Percentiles rank a stretch among this genome's conserved stretches.
These are phyloP conservation scores for Synanceia verrucosa DNA, from an alignment of 2,797 vertebrate species.

Conservation along the genomic window DNA sequence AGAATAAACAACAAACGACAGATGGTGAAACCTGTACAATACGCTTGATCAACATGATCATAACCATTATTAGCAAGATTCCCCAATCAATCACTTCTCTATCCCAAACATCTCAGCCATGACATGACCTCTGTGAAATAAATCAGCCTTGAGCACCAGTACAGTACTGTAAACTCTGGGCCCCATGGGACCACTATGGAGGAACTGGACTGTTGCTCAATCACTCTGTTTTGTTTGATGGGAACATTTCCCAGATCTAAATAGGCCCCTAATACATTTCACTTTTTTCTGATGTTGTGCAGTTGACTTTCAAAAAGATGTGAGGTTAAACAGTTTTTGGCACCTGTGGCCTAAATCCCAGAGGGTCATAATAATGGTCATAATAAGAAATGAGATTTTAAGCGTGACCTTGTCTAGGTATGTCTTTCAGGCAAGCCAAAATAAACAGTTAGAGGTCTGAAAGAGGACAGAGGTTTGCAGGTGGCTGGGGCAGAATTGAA, in stretches of 20 bases:
- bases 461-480: conserved; percentile 28
- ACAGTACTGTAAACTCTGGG: conserved; percentile 60
- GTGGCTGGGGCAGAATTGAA: conserved; percentile 43
- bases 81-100: conserved; percentile 27
- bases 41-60: not conserved
- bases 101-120: conserved; percentile 40
- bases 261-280: conserved; percentile 55
- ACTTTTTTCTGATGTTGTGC: conserved; percentile 44
- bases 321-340: conserved; percentile 32
- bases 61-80: conserved; percentile 2
- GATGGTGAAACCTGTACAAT: not conserved
- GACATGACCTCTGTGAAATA: conserved; percentile 44
- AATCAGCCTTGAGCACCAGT: conserved; percentile 53
- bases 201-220: conserved; percentile 56
- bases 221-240: conserved; percentile 52
- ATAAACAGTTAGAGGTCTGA: conserved; percentile 28
- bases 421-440: not conserved
- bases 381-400: conserved; percentile 39
- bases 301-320: conserved; percentile 13
- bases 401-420: conserved; percentile 20
- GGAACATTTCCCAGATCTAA: conserved; percentile 64
- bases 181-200: conserved; percentile 40
- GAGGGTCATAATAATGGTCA: no score
- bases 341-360: no score
- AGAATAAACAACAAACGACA: not conserved